These are phyloP conservation scores for Zaprionus obscuricornis DNA, from an alignment of 2,888 invertebrate genomes.

Conservation along the genomic window DNA sequence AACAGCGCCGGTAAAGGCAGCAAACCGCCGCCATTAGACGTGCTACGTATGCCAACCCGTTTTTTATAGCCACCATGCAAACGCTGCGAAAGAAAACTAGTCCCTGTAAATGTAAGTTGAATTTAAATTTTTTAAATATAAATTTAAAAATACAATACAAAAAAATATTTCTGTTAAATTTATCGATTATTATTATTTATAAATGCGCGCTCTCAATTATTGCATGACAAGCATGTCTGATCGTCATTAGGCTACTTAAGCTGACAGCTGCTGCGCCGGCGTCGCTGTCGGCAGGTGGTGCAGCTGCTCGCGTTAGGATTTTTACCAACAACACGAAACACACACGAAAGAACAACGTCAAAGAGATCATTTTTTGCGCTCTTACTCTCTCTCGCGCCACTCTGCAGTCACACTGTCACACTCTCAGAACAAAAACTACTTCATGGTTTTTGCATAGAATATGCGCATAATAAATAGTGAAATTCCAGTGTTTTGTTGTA, in stretches of 20 bases:
- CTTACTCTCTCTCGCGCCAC: neutral
- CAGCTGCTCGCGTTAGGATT: conserved; percentile 52
- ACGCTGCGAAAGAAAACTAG: conserved; percentile 96
- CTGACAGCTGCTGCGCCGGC: conserved; percentile 70
- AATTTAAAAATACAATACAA: neutral
- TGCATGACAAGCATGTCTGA: conserved; percentile 40
- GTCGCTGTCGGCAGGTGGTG: conserved; percentile 68
- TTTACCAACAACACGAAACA: conserved; percentile 57
- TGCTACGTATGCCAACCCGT: conserved; percentile 76
- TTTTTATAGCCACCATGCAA: conserved; percentile 88
- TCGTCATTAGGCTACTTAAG: conserved; percentile 30
- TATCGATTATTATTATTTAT: conserved; percentile 42
- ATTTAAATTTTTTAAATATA: neutral
- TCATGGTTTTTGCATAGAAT: conserved; percentile 36
- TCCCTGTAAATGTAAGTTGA: conserved; percentile 95
- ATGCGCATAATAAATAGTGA: conserved; percentile 60
- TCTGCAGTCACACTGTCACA: conserved; percentile 6
- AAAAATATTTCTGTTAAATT: neutral
- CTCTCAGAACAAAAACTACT: too few species aligned
- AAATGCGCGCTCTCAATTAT: conserved; percentile 10
- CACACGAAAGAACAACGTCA: conserved; percentile 8
- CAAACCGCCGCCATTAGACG: conserved; percentile 64
- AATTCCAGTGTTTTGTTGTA: conserved; percentile 54
- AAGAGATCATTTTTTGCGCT: conserved; percentile 2
- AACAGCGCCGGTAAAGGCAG: conserved; percentile 28